Percentiles rank a stretch among this genome's conserved stretches.
Conservation (phyloP, 1,140 invertebrate genomes). For the Atopsyche davidsoni region DNA sequence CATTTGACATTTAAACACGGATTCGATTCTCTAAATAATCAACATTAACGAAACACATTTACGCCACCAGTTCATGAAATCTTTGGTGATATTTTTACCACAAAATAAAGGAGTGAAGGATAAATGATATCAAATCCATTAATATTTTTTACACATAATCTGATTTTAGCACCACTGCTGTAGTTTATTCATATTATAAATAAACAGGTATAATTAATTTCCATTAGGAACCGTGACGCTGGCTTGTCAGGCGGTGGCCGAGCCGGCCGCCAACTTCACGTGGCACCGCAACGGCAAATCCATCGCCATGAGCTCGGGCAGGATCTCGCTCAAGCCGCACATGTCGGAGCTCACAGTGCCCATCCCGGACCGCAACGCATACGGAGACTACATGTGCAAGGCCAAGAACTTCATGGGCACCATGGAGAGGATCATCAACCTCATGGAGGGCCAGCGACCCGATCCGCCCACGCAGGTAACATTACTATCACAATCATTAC, state of each 20-base stretch:
- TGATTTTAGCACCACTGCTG: too few relatives aligned
- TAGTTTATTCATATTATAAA: not conserved
- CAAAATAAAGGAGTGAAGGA: too few relatives aligned
- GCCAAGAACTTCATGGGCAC: constrained; percentile 48
- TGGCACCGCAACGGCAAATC: constrained; percentile 45
- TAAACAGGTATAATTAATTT: not conserved
- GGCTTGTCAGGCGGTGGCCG: constrained; percentile 50
- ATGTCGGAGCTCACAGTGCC: constrained; percentile 40
- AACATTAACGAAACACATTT: too few relatives aligned
- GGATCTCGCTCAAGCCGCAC: constrained; percentile 37
- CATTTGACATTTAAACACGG: too few relatives aligned
- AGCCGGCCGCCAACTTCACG: constrained; percentile 51
- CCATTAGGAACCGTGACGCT: constrained; percentile 44
- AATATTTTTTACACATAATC: too few relatives aligned
- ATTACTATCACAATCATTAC: constrained; percentile 1
- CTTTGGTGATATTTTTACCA: too few relatives aligned
- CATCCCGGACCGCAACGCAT: constrained; percentile 42
- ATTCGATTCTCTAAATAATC: too few relatives aligned
- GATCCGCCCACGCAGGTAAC: constrained; percentile 35
- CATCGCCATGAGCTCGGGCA: constrained; percentile 34
- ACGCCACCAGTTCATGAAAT: too few relatives aligned
- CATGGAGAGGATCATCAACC: constrained; percentile 42
- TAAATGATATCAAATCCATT: too few relatives aligned
- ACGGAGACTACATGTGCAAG: constrained; percentile 50
- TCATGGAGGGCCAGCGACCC: constrained; percentile 49